Conservation (phyloP, 2,888 invertebrate species). For the Seira musarum region DNA sequence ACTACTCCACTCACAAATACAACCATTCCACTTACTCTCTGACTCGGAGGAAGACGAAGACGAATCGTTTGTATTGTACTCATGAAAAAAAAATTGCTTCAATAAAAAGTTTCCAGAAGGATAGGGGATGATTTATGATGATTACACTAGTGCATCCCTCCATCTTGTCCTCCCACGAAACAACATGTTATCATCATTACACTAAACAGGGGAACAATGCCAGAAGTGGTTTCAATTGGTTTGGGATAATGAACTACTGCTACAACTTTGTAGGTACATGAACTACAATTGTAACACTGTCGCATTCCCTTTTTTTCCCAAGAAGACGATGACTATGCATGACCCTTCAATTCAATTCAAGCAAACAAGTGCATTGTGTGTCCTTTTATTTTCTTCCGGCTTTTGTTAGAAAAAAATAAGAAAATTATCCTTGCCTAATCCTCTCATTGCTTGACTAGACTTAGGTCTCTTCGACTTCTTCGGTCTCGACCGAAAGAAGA, state of each 20-base stretch:
- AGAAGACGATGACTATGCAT: background rate
- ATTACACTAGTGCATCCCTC: background rate
- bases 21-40: too few species aligned
- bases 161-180: conserved; percentile 12
- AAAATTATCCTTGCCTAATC: background rate
- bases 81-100: too few species aligned
- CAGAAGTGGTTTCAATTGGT: background rate
- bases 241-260: conserved; percentile 1
- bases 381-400: background rate
- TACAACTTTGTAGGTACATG: background rate
- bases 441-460: conserved; percentile 3
- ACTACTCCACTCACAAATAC: too few species aligned
- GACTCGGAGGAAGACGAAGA: too few species aligned
- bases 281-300: too few species aligned
- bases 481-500: too few species aligned
- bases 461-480: background rate
- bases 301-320: too few species aligned
- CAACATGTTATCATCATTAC: conserved; percentile 6
- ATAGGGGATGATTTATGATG: conserved; percentile 3
- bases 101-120: background rate
- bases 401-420: background rate
- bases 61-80: too few species aligned
- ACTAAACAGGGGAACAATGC: background rate
- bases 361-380: background rate
- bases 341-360: background rate